Evolutionary conservation across 1,140 invertebrate species (phyloP), one percentile per base, ranked within the genome.

Genomic region (Heliconius melpomene): DNA sequence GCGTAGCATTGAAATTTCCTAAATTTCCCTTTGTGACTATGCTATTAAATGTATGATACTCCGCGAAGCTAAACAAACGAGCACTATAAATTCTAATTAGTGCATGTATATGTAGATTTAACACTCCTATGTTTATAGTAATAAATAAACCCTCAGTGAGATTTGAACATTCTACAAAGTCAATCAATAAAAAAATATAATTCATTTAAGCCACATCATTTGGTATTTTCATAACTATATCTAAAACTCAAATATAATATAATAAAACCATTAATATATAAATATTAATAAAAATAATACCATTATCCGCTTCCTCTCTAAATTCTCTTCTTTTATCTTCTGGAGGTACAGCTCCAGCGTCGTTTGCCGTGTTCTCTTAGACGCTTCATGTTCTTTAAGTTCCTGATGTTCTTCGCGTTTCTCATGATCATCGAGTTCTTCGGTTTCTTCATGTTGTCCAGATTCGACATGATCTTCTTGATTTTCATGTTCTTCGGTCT

Each of bases 301-400:
- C 80, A 91, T 83, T 88, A 86, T 88, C 5, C 82, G 74, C 78
- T 85, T 87, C 16, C 60, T 86, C 57, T 89, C 87, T 74, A 87
- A 77, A 36, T 89, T 92, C 7, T 89, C 78, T 66, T 83, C 78
- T 81, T 89, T 90, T 3, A 91, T 83, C 32, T 91, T 90, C 74
- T 88, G 78, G 70, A 92, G 84, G 75, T 87, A 91, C 74, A 75
- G 82, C 81, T 91, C 90, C 20, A 91, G 70, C 2, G 84, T 90
- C 0, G 87, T 87, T 72, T 87, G 88, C 9, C 81, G 78, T 26
- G 83, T 89, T 54, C 78, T 73, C 74, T 75, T 85, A 0, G 88
- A 88, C 9, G 82, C 40, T 57, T 91, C 89, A 36, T 88, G 3
- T 29, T 26, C 60, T 29, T 66, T 26, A 66, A 16, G 8, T 66